Percentiles rank a stretch among this genome's conserved stretches.
Conservation (phyloP, 2,888 invertebrate genomes). For the Ferrisia virgata region DNA sequence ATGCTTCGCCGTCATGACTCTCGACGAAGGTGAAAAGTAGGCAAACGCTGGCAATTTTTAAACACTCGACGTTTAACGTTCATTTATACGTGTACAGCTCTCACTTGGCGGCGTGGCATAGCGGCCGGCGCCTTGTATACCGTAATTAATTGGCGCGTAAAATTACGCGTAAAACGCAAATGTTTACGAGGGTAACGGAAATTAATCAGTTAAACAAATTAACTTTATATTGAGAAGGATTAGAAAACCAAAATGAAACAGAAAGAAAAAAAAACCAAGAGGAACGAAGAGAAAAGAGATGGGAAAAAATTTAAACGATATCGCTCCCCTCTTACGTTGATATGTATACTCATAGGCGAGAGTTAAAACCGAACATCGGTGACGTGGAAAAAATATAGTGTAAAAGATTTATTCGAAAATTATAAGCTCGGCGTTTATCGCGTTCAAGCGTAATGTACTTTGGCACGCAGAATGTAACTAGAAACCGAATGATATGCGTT, state of each 20-base stretch:
- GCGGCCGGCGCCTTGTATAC: neutral
- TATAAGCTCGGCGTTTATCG: neutral
- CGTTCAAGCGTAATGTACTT: slow-evolving; percentile 14
- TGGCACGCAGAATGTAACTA: slow-evolving; percentile 7
- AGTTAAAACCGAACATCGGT: neutral
- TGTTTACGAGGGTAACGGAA: neutral
- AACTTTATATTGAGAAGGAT: neutral
- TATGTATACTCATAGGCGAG: too few relatives aligned
- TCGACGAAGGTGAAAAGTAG: too few relatives aligned
- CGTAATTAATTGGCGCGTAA: slow-evolving; percentile 1
- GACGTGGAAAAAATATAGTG: neutral
- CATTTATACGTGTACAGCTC: neutral
- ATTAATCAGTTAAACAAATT: slow-evolving; percentile 12
- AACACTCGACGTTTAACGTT: neutral
- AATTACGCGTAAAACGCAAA: neutral
- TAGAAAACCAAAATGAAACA: neutral
- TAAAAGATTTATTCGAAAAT: neutral
- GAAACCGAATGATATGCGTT: slow-evolving; percentile 5
- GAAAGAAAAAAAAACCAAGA: neutral
- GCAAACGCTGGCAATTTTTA: neutral
- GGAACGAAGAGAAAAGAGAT: neutral
- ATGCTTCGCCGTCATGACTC: too few relatives aligned
- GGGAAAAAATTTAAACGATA: neutral
- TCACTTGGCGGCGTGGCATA: neutral
- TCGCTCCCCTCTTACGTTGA: neutral